Conservation (phyloP, 2,113 vertebrate genomes). For the Chlorodrepanis virens region DNA sequence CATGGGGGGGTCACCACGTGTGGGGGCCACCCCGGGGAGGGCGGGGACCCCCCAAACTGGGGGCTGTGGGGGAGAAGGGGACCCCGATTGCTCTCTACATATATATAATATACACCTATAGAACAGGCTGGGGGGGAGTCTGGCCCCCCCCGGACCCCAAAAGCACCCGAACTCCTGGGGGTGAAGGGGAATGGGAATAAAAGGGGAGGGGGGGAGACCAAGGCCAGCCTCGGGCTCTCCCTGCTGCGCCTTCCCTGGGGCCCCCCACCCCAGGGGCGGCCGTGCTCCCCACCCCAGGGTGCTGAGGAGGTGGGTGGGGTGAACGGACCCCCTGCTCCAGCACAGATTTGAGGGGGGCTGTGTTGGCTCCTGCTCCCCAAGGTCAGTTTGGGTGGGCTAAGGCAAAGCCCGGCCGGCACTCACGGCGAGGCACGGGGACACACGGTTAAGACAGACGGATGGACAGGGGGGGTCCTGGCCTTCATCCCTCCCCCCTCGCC, state of each 20-base stretch:
- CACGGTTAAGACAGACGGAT: conserved; percentile 66
- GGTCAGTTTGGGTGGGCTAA: conserved; percentile 65
- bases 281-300: background rate
- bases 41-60: background rate
- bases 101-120: conserved; percentile 75
- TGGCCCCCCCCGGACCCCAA: background rate
- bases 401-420: conserved; percentile 57
- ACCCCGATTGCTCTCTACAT: conserved; percentile 54
- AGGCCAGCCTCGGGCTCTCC: conserved; percentile 28
- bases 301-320: background rate
- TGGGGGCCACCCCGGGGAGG: background rate
- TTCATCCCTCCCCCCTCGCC: background rate
- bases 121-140: conserved; percentile 54
- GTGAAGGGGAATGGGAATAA: background rate
- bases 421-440: conserved; percentile 34
- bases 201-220: background rate
- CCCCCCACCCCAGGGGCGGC: background rate
- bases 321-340: background rate
- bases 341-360: background rate
- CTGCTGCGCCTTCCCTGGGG: background rate
- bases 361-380: background rate
- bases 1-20: background rate
- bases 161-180: background rate
- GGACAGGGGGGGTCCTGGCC: background rate
- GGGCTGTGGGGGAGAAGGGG: background rate